Percentiles rank a stretch among this genome's conserved stretches.
Conservation (phyloP, 1,140 invertebrate species). For the Apis cerana region DNA sequence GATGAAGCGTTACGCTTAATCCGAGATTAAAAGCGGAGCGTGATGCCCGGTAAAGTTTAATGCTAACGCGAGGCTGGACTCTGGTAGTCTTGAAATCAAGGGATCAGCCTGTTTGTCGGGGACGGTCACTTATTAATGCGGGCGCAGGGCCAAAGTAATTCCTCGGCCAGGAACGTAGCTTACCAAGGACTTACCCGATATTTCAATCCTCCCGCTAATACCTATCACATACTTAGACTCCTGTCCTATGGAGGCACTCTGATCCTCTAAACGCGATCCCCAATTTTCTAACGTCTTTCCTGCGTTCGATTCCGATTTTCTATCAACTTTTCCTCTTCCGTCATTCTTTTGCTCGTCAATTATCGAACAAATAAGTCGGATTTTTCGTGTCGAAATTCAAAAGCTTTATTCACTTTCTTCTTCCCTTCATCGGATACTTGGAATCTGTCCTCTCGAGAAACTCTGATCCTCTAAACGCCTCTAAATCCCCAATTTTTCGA, state of each 20-base stretch:
- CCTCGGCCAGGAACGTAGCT: conserved; percentile 57
- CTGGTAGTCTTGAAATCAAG: conserved; percentile 61
- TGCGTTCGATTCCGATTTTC: not conserved
- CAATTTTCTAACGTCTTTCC: not conserved
- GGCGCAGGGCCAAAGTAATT: conserved; percentile 68
- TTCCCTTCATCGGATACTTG: too few species aligned
- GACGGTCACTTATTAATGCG: conserved; percentile 72
- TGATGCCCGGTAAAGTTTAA: conserved; percentile 53
- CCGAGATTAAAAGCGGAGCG: conserved; percentile 49
- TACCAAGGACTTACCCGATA: conserved; percentile 67
- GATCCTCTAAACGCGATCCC: not conserved
- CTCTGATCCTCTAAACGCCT: too few species aligned
- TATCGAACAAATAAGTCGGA: too few species aligned
- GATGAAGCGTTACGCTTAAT: conserved; percentile 47
- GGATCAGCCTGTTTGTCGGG: conserved; percentile 65
- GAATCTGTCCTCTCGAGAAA: too few species aligned
- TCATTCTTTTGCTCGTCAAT: too few species aligned
- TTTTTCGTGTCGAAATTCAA: too few species aligned
- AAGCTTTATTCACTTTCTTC: too few species aligned
- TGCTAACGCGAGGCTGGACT: conserved; percentile 34
- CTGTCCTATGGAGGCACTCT: not conserved
- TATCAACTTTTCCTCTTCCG: too few species aligned
- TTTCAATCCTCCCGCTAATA: conserved; percentile 65
- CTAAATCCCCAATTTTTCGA: too few species aligned
- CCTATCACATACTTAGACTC: conserved; percentile 49